These are phyloP conservation scores for Sitta carolinensis DNA, from an alignment of 2,797 vertebrate species.

Conservation along the genomic window DNA sequence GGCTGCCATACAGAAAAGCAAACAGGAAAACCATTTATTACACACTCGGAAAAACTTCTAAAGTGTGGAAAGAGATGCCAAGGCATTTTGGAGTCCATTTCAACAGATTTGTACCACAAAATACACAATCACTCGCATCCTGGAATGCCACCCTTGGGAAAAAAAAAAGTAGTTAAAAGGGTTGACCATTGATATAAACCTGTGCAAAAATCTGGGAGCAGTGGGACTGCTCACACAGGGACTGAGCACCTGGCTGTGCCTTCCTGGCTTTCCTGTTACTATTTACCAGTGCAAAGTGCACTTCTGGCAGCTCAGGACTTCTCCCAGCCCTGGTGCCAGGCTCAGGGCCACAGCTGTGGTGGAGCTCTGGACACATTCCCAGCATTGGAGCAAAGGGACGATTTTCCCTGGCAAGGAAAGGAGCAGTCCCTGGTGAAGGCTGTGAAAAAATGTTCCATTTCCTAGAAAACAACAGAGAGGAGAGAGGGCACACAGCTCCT, in stretches of 20 bases:
- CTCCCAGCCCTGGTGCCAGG: background rate
- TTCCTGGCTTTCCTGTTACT: background rate
- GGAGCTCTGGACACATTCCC: background rate
- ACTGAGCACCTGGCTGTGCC: background rate
- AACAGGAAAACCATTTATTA: background rate
- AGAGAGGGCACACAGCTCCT: background rate
- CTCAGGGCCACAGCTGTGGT: background rate
- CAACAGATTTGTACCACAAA: background rate
- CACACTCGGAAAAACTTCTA: background rate
- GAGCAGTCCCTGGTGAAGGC: background rate
- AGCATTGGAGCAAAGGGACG: background rate
- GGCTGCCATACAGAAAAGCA: background rate
- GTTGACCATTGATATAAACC: background rate
- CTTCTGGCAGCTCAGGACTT: background rate
- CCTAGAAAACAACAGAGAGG: slow-evolving; percentile 32
- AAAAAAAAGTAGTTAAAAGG: background rate
- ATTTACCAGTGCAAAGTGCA: background rate
- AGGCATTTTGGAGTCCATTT: background rate
- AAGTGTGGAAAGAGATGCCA: background rate
- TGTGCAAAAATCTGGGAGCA: background rate
- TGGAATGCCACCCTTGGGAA: background rate
- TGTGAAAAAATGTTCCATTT: background rate
- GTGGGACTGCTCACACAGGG: accelerated
- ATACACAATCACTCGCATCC: background rate
- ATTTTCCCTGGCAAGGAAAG: slow-evolving; percentile 9